Evolutionary conservation across 2,113 vertebrate genomes (phyloP), one percentile per base, ranked within the genome.

Genomic region (Megatriorchis doriae): DNA sequence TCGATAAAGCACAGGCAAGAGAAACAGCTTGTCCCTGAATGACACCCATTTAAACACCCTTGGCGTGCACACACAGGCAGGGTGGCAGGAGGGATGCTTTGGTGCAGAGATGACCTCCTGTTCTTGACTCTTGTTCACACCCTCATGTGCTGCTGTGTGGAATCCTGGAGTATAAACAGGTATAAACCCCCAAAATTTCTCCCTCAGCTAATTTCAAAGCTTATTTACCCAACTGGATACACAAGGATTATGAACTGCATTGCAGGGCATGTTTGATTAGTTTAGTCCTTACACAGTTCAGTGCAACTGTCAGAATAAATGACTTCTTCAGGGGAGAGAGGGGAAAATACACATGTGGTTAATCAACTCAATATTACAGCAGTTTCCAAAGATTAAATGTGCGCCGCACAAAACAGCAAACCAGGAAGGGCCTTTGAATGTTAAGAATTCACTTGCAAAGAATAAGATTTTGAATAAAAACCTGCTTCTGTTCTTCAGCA

Each of bases 141-240:
- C 82, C 62, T 40, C 62, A 15, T 22, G 75, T 72, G 50, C 86
- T 93, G 84, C 81, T 48, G 4, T 11, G 78, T 50, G 85, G 34
- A 91, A 84, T 9, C 43, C 77, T 31, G 58, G 73, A 40, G 82
- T 71, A 72, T 68, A 81, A 48, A 70, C 81, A n/a, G 73, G 80
- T 47, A n/a, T n/a, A 90, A 89, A 59, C 42, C 25, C 67, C 48
- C 31, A 7, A 72, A 38, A 93, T 61, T 75, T 89, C 86, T 42
- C 86, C 90, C 80, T 95, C 95, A 89, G 96, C 95, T 91, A 5
- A 45, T 81, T 86, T 83, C 81, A 89, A 94, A 96, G 87, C 82
- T 74, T 95, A 4, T 94, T 94, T 80, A 81, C 81, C 92, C 84
- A 83, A 75, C 42, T 48, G 91, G 70, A 70, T 58, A 29, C 42